Percentiles rank a stretch among this genome's conserved stretches.
Evolutionary conservation across 2,888 invertebrate genomes (phyloP).

Genomic region (Drosophila mulleri): DNA sequence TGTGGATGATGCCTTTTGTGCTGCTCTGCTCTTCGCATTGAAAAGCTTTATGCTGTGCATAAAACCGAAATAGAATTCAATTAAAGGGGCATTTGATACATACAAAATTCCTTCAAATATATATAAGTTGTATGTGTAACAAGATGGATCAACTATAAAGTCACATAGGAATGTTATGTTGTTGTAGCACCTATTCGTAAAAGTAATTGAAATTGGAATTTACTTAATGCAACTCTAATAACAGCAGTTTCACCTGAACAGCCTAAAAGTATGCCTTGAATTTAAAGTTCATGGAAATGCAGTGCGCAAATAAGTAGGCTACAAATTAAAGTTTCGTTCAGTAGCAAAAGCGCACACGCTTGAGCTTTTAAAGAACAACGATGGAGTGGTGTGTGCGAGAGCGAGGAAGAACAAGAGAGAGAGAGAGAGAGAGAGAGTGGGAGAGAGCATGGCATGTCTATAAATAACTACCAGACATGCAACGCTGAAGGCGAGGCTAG

Average conservation of each 20-base stretch:
- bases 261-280: slow-evolving; percentile 52
- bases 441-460: slow-evolving; percentile 42
- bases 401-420: too few species aligned
- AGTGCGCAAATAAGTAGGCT: slow-evolving; percentile 56
- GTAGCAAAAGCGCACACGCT: slow-evolving; percentile 46
- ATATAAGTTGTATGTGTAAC: slow-evolving; percentile 13
- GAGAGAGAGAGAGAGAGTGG: slow-evolving; percentile 18
- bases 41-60: slow-evolving; percentile 66
- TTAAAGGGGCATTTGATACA: slow-evolving; percentile 70
- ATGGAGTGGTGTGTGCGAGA: slow-evolving; percentile 8
- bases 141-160: slow-evolving; percentile 19
- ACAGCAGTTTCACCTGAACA: not conserved
- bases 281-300: slow-evolving; percentile 3
- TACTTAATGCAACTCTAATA: not conserved
- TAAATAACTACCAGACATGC: slow-evolving; percentile 70
- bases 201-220: slow-evolving; percentile 1
- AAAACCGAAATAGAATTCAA: slow-evolving; percentile 64
- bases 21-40: slow-evolving; percentile 41
- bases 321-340: slow-evolving; percentile 47
- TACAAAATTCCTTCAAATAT: slow-evolving; percentile 60
- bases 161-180: slow-evolving; percentile 13
- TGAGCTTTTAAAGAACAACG: slow-evolving; percentile 37
- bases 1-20: slow-evolving; percentile 47
- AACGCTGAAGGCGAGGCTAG: slow-evolving; percentile 28
- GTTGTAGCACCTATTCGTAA: not conserved